Conservation (phyloP, 2,797 vertebrate species). For the Catamblyrhynchus diadema region DNA sequence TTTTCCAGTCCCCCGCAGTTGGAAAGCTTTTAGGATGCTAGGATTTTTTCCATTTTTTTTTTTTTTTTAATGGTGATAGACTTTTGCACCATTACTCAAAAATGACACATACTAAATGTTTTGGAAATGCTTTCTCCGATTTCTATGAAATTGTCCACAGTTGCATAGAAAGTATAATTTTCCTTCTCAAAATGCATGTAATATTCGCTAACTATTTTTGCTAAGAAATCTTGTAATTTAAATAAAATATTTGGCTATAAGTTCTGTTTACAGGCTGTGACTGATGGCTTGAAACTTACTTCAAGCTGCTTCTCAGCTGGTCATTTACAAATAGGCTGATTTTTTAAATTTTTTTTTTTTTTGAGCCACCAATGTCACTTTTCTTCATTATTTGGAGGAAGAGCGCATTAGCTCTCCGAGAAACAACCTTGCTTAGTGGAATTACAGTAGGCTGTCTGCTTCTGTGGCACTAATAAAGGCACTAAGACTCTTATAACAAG, state of each 20-base stretch:
- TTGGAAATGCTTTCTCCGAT: background rate
- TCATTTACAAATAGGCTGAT: background rate
- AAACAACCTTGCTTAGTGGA: background rate
- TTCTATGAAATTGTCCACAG: background rate
- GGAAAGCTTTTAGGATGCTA: background rate
- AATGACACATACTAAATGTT: background rate
- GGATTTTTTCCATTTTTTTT: background rate
- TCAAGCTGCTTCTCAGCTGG: background rate
- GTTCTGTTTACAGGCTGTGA: background rate
- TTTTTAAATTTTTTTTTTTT: background rate
- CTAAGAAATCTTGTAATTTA: background rate
- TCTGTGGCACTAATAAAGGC: background rate
- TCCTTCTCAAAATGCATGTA: background rate
- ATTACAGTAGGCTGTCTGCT: background rate
- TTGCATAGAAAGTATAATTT: background rate
- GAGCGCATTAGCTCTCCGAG: rapidly evolving
- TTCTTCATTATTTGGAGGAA: background rate
- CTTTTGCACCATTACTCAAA: background rate
- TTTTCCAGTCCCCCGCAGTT: background rate
- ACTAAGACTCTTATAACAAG: background rate
- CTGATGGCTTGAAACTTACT: background rate
- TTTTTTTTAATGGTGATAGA: background rate
- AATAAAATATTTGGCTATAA: background rate
- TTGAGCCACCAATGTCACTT: background rate
- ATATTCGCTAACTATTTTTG: background rate